A percentile compares a stretch with the other conserved stretches of the same genome.
Conservation (phyloP, 2,797 vertebrate species). For the Hydrolagus colliei region DNA sequence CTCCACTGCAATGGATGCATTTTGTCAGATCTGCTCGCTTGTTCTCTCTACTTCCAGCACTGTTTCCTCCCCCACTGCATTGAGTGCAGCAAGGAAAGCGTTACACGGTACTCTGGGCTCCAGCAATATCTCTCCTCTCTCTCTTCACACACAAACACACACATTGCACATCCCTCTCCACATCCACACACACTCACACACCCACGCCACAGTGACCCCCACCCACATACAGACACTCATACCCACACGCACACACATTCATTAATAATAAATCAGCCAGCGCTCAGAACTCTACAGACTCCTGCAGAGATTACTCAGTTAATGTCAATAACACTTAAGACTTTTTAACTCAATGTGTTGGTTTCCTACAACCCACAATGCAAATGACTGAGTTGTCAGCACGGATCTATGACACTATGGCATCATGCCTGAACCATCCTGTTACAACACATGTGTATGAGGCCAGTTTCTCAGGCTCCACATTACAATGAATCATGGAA, state of each 20-base stretch:
- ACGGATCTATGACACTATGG: neutral
- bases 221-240: constrained; percentile 1
- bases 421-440: no score
- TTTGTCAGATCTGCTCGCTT: no score
- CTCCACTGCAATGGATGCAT: no score
- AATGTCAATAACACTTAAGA: constrained; percentile 1
- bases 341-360: neutral
- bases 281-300: neutral
- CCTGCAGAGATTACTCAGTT: constrained; percentile 12
- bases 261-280: neutral
- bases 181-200: neutral
- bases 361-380: neutral
- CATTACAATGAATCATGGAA: no score
- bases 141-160: neutral
- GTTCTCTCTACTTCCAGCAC: no score
- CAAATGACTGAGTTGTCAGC: neutral
- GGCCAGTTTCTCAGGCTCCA: no score
- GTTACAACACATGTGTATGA: no score
- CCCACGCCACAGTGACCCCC: neutral
- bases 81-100: no score
- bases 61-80: no score
- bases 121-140: no score
- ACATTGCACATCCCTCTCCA: neutral
- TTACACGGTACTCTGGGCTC: no score
- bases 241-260: neutral